Percentiles rank a stretch among this genome's conserved stretches.
Conservation (phyloP, 2,797 vertebrate genomes). For the Emydoidea blandingii region DNA sequence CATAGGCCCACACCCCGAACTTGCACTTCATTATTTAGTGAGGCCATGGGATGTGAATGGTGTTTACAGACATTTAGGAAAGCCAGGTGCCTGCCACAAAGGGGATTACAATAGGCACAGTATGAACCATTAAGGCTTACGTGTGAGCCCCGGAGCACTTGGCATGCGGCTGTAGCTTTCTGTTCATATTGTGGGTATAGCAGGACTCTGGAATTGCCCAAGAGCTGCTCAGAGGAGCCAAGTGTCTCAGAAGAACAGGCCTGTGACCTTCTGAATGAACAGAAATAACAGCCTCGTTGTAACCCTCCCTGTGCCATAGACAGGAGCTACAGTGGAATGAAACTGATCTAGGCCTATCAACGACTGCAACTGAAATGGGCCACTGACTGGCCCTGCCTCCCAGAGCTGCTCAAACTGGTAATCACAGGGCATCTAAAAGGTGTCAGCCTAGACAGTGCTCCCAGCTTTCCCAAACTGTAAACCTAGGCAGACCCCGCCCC, state of each 20-base stretch:
- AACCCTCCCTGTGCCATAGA: not conserved
- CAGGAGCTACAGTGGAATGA: not conserved
- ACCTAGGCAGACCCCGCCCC: not conserved
- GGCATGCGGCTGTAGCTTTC: not conserved
- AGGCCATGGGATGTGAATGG: not conserved
- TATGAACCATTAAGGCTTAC: not conserved
- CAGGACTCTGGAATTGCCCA: not conserved
- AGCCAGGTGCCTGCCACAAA: too few species aligned
- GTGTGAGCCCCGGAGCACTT: not conserved
- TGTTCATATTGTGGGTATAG: not conserved
- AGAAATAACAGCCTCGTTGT: not conserved
- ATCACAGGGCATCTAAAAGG: not conserved
- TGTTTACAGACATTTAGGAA: not conserved
- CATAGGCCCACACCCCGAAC: rapidly evolving
- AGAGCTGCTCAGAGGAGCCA: not conserved
- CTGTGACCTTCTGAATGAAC: not conserved
- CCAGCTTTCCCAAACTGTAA: not conserved
- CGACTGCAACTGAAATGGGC: rapidly evolving
- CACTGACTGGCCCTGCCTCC: not conserved
- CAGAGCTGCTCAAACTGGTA: not conserved
- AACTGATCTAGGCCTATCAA: not conserved
- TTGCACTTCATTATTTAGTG: not conserved
- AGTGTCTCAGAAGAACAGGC: not conserved
- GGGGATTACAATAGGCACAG: not conserved
- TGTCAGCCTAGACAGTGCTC: not conserved